These are phyloP conservation scores for Perca schrenkii DNA, from an alignment of 2,113 vertebrate genomes.

Conservation along the genomic window DNA sequence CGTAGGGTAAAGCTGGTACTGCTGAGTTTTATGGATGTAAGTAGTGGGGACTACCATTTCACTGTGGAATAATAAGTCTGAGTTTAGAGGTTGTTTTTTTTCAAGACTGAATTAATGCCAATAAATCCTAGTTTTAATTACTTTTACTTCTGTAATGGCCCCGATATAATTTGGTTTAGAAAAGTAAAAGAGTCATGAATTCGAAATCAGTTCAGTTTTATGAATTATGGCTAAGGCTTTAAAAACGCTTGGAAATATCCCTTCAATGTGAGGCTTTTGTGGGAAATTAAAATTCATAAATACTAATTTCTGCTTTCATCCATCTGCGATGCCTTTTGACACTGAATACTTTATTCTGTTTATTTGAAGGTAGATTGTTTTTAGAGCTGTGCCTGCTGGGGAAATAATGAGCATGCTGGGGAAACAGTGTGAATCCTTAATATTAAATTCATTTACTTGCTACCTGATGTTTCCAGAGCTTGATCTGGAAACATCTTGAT, in stretches of 20 bases:
- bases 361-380: constrained; percentile 47
- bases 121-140: constrained; percentile 56
- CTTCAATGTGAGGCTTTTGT: constrained; percentile 11
- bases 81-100: constrained; percentile 25
- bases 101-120: constrained; percentile 41
- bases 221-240: constrained; percentile 14
- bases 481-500: constrained; percentile 8
- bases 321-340: constrained; percentile 31
- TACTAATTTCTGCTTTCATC: constrained; percentile 34
- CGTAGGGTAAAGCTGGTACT: constrained; percentile 25
- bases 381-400: constrained; percentile 45
- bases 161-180: constrained; percentile 47
- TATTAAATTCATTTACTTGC: constrained; percentile 65
- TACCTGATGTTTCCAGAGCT: constrained; percentile 54
- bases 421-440: constrained; percentile 55
- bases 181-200: constrained; percentile 47
- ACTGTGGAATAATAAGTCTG: constrained; percentile 44
- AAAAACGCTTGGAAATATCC: constrained; percentile 4
- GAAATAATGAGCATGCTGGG: constrained; percentile 56
- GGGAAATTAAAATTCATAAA: constrained; percentile 44
- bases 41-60: constrained; percentile 47
- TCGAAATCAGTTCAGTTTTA: constrained; percentile 47
- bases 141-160: constrained; percentile 46
- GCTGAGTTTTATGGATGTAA: constrained; percentile 44
- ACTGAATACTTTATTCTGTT: constrained; percentile 48